A percentile compares a stretch with the other conserved stretches of the same genome.
These are phyloP conservation scores for Lophotis ruficrista DNA, from an alignment of 2,113 vertebrate genomes.

Conservation along the genomic window DNA sequence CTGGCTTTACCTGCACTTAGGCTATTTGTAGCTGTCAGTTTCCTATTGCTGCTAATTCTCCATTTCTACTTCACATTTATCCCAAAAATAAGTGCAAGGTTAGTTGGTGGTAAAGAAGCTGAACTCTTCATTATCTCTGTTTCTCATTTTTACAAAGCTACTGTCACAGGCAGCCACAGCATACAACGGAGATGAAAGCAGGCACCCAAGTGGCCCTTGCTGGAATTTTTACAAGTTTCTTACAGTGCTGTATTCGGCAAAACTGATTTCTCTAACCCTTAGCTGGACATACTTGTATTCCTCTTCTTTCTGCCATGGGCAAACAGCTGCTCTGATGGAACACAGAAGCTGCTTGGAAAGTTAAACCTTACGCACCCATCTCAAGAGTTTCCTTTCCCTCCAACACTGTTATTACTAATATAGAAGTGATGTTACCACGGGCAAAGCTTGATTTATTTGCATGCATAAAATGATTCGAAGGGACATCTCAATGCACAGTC, in stretches of 20 bases:
- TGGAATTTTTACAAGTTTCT: not conserved
- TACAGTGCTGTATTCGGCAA: not conserved
- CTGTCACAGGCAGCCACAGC: not conserved
- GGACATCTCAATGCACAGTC: not conserved
- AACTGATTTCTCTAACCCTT: not conserved
- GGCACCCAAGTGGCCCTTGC: not conserved
- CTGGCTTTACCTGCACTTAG: not conserved
- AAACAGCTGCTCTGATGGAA: not conserved
- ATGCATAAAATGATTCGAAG: not conserved
- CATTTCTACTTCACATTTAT: not conserved
- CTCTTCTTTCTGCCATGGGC: not conserved
- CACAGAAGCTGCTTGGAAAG: not conserved
- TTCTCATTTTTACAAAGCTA: not conserved
- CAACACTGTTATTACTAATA: not conserved
- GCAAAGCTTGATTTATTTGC: not conserved
- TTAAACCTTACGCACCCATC: not conserved
- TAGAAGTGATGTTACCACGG: accelerated
- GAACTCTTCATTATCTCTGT: not conserved
- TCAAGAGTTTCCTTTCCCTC: not conserved
- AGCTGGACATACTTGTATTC: not conserved
- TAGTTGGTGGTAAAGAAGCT: not conserved
- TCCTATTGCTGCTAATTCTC: not conserved
- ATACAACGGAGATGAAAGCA: not conserved
- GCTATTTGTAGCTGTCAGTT: not conserved
- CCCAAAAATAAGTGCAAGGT: not conserved